Evolutionary conservation across 2,113 vertebrate species (phyloP).

Genomic region (Anthoscopus minutus): DNA sequence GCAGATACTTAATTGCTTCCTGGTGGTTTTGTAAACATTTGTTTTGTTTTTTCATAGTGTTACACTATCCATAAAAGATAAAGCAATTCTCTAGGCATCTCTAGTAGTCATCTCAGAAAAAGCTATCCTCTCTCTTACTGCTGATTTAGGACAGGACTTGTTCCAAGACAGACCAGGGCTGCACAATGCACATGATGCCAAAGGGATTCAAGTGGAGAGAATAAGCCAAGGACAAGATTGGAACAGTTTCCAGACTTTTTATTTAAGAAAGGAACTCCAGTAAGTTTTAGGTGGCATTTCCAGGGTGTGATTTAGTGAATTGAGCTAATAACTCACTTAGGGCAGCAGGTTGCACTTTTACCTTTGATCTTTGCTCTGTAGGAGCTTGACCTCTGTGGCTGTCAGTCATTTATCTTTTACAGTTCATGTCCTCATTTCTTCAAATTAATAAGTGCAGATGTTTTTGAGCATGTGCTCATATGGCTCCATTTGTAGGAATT

Average conservation of each 20-base stretch:
- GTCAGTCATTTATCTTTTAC: background rate
- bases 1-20: slow-evolving; percentile 1
- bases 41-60: background rate
- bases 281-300: background rate
- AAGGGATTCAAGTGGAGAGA: background rate
- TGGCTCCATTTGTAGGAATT: background rate
- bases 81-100: background rate
- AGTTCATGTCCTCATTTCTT: background rate
- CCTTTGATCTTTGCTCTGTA: background rate
- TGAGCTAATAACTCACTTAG: background rate
- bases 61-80: background rate
- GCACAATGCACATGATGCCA: background rate
- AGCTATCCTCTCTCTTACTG: background rate
- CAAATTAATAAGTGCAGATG: background rate
- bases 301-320: background rate
- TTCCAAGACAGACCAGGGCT: background rate
- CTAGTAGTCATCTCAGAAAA: background rate
- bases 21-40: background rate
- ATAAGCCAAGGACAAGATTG: background rate
- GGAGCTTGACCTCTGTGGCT: background rate
- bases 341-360: background rate
- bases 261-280: background rate
- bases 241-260: background rate
- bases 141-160: background rate
- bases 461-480: background rate